Base-by-base conservation (phyloP, 2,113 vertebrate species). In the Triplophysa siluroides region DNA sequence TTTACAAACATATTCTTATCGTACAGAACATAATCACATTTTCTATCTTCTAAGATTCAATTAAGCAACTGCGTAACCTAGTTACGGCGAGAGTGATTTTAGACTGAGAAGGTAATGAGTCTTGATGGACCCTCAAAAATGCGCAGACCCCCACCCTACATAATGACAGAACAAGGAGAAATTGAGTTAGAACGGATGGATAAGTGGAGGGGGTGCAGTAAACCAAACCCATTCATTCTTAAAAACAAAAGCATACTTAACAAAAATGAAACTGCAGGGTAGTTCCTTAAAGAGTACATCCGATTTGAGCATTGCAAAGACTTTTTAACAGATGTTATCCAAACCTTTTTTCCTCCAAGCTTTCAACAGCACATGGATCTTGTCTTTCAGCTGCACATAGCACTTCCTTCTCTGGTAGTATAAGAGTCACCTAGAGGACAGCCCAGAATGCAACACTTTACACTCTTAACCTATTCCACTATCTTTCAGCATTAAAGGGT, bases 341-440 rank as follows among this genome's bases (percentile, higher is more conserved):
- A 8, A 16, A 77, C 75, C 62, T 72, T 62, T 80, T 41, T 19
- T 38, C 70, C 24, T 79, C 63, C 54, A 66, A 81, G 54, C 68
- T 69, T 78, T 47, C 60, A 19, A 65, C 60, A 23, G 64, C 47
- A 50, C 54, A 72, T 7, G 50, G 18, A 24, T 78, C 81, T n/a
- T 60, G 52, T 68, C 58, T 65, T 71, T 38, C 4, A 81, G 2
- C 41, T 43, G 43, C 43, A 24, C 33, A 63, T 66, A 76, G 24
- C 13, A 83, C 70, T 19, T 83, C 86, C 67, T 81, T 70, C 73
- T 81, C 79, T 41, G 67, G 82, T 61, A 86, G 50, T 45, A 81
- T 82, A 78, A 91, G n/a, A n/a, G 86, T 85, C 56, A 92, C 85
- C 92, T 93, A 77, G 26, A 81, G 79, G 16, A 56, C 52, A 76